phyloP scores from a whole-genome alignment of 2,113 vertebrate genomes.

The Regulus satrapa region DNA sequence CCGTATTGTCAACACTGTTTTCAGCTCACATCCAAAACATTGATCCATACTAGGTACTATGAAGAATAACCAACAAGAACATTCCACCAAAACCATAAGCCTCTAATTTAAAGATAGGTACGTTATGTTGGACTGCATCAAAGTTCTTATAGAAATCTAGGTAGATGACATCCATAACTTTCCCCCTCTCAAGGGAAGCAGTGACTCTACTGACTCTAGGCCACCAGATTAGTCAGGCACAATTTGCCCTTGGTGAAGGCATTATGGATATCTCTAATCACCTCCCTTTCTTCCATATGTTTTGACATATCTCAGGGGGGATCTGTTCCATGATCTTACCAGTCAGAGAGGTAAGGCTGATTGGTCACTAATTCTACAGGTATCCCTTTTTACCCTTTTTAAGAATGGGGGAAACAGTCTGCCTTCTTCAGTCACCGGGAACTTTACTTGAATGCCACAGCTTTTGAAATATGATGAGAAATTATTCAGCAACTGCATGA shows the following conservation, averaged over 20 bases:
- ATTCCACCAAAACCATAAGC: not conserved
- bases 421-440: not conserved
- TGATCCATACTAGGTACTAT: not conserved
- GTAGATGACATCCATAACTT: not conserved
- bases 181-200: not conserved
- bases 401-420: not conserved
- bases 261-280: not conserved
- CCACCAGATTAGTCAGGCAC: not conserved
- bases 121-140: not conserved
- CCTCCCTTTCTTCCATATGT: not conserved
- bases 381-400: not conserved
- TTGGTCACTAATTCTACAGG: not conserved
- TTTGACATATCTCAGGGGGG: not conserved
- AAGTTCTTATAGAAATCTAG: not conserved
- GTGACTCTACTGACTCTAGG: rapidly evolving
- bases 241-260: not conserved
- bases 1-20: not conserved
- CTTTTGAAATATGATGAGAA: not conserved
- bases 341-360: not conserved
- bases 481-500: not conserved
- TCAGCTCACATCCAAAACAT: not conserved
- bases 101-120: not conserved
- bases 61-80: not conserved
- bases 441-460: not conserved
- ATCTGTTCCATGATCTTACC: not conserved